Conservation (phyloP, 2,797 vertebrate genomes). For the Diplodus puntazzo region DNA sequence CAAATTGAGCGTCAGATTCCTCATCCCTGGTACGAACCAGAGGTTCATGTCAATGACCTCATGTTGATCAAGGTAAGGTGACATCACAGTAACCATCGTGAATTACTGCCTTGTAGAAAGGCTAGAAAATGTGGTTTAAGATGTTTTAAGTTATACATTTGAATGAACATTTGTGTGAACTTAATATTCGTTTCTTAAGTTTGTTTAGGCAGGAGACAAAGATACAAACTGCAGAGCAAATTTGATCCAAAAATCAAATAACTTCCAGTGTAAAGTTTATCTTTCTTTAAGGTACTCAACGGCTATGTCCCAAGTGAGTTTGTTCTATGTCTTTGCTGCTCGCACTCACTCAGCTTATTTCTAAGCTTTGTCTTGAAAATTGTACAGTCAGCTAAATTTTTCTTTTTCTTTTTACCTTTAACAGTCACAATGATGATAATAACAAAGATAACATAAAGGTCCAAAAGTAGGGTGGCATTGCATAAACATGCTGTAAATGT, state of each 20-base stretch:
- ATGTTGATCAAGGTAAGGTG: constrained; percentile 79
- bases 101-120: neutral
- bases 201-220: neutral
- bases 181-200: neutral
- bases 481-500: too few relatives aligned
- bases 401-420: too few relatives aligned
- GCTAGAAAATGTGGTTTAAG: neutral
- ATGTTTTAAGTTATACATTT: neutral
- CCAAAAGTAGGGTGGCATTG: too few relatives aligned
- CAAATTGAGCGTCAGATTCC: constrained; percentile 4
- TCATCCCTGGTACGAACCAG: constrained; percentile 54
- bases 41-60: constrained; percentile 60
- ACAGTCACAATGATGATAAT: too few relatives aligned
- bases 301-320: too few relatives aligned
- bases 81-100: neutral
- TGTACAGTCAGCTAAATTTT: neutral
- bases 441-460: too few relatives aligned
- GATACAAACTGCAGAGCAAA: neutral
- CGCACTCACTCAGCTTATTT: neutral
- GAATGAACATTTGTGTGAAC: neutral
- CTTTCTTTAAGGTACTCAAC: too few relatives aligned
- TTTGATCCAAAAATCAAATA: neutral
- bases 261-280: neutral
- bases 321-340: neutral
- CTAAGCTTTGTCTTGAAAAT: neutral